These are phyloP conservation scores for Tauraco hartlaubi DNA, from an alignment of 2,797 vertebrate genomes.

Conservation along the genomic window DNA sequence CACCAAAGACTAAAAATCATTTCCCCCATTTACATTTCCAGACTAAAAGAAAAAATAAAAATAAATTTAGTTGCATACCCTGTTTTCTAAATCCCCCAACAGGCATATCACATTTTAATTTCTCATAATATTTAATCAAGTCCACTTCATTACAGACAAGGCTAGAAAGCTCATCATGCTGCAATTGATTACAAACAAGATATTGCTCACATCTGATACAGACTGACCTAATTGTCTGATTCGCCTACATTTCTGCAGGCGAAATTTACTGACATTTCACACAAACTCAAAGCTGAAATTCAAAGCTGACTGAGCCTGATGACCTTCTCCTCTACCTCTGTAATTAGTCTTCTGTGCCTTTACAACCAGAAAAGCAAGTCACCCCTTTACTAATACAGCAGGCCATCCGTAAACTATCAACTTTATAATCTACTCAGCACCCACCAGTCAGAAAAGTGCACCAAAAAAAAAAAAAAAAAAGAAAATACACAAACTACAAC, in stretches of 20 bases:
- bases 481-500: background rate
- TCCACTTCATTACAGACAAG: background rate
- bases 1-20: constrained; percentile 1
- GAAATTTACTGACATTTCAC: constrained; percentile 26
- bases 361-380: background rate
- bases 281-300: constrained; percentile 35
- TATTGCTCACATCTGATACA: background rate
- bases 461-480: background rate
- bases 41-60: background rate
- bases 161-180: background rate
- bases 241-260: background rate
- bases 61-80: background rate
- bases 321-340: background rate
- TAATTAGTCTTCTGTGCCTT: background rate
- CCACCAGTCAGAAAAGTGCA: background rate
- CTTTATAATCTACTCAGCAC: background rate
- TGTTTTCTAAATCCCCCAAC: background rate
- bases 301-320: constrained; percentile 30
- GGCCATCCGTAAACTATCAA: background rate
- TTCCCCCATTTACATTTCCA: background rate
- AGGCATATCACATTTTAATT: background rate
- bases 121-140: constrained; percentile 15
- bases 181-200: background rate
- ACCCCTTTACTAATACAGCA: background rate
- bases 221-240: background rate